A percentile compares a stretch with the other conserved stretches of the same genome.
These are phyloP conservation scores for Notarius lentiginosus DNA, from an alignment of 2,113 vertebrate species.

Conservation along the genomic window DNA sequence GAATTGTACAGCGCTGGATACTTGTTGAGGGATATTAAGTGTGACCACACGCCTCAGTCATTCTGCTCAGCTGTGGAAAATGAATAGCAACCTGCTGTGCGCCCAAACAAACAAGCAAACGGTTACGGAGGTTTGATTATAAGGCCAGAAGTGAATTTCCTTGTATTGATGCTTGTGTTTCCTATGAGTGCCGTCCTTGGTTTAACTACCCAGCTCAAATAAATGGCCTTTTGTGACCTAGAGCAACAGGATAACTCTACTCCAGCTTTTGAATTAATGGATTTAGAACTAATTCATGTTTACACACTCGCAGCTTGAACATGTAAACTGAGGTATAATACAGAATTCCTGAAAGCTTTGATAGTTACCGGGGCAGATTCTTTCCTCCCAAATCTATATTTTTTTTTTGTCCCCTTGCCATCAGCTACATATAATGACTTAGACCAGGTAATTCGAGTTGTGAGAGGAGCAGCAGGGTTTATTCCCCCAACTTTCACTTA, in stretches of 20 bases:
- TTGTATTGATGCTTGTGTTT: background rate
- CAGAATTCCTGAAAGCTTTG: background rate
- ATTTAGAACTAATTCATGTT: background rate
- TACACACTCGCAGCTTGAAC: background rate
- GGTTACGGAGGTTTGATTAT: background rate
- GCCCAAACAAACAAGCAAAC: background rate
- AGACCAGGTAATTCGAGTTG: background rate
- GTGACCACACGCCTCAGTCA: background rate
- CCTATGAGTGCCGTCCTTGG: background rate
- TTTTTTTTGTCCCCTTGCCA: background rate
- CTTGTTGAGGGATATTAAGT: background rate
- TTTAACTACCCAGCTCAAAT: background rate
- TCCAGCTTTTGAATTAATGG: background rate
- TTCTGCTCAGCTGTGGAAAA: background rate
- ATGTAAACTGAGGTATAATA: background rate
- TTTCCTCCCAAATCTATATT: background rate
- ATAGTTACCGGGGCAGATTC: background rate
- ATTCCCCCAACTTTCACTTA: background rate
- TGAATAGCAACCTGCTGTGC: background rate
- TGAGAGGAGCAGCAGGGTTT: background rate
- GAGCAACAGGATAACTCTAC: background rate
- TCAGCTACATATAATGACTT: background rate
- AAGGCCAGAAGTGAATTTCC: background rate
- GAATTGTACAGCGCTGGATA: background rate
- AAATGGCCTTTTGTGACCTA: background rate